Conservation (phyloP, 2,797 vertebrate species). For the Pangasius macronema region DNA sequence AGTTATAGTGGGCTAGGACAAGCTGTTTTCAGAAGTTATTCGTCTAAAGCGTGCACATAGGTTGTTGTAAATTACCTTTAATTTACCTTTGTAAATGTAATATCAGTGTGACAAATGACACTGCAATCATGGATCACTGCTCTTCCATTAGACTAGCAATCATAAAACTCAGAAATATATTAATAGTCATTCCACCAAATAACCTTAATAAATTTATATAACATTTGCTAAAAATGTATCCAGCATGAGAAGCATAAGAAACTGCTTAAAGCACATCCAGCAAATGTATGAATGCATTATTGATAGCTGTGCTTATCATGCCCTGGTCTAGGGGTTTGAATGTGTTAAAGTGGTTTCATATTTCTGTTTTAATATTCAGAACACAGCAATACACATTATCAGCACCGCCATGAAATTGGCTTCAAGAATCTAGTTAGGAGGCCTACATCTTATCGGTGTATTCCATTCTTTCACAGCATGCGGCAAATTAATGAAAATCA, state of each 20-base stretch:
- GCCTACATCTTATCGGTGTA: slow-evolving; percentile 68
- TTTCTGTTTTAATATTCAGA: slow-evolving; percentile 65
- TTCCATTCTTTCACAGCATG: slow-evolving; percentile 88
- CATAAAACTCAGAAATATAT: background rate
- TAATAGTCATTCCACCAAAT: background rate
- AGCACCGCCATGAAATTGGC: slow-evolving; percentile 74
- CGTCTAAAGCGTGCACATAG: background rate
- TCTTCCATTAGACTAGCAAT: background rate
- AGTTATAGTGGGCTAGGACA: background rate
- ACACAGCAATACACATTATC: slow-evolving; percentile 58
- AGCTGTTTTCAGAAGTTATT: background rate
- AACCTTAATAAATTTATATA: background rate
- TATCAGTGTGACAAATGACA: background rate
- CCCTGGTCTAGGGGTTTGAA: background rate
- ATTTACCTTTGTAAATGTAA: background rate
- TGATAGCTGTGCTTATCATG: slow-evolving; percentile 26
- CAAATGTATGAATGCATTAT: slow-evolving; percentile 48
- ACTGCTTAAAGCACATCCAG: slow-evolving; percentile 20
- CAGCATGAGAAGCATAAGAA: slow-evolving; percentile 7
- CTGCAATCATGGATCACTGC: background rate
- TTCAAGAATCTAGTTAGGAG: slow-evolving; percentile 69
- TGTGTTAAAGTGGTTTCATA: slow-evolving; percentile 28
- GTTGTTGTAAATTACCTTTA: background rate
- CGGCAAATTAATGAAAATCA: slow-evolving; percentile 99
- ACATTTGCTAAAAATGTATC: slow-evolving; percentile 27